Conservation (phyloP, 2,888 invertebrate genomes). For the Rambutsinella grinnellia region DNA sequence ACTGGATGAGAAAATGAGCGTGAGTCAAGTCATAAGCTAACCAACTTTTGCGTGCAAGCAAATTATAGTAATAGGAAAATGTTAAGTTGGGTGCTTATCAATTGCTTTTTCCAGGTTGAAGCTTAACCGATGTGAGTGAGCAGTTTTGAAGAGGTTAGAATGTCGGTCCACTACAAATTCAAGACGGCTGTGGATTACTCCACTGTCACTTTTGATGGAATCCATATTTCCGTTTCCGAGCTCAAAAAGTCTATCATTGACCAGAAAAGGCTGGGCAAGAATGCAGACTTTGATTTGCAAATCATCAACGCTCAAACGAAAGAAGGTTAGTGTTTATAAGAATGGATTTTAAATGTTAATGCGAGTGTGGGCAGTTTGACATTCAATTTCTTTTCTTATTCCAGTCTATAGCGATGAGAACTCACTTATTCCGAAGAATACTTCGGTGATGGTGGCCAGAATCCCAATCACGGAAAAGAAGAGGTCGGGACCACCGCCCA, state of each 20-base stretch:
- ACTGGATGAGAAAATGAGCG: too few relatives aligned
- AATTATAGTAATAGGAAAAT: too few relatives aligned
- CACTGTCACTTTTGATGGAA: slow-evolving; percentile 96
- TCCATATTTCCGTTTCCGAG: slow-evolving; percentile 95
- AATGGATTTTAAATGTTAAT: too few relatives aligned
- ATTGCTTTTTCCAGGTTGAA: too few relatives aligned
- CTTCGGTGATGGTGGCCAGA: slow-evolving; percentile 93
- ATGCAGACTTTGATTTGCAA: slow-evolving; percentile 94
- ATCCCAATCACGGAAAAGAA: slow-evolving; percentile 86
- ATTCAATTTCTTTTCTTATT: too few relatives aligned
- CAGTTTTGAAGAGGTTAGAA: too few relatives aligned
- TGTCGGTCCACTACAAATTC: slow-evolving; percentile 99
- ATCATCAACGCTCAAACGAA: slow-evolving; percentile 97
- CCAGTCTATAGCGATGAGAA: slow-evolving; percentile 92
- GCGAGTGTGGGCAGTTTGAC: too few relatives aligned
- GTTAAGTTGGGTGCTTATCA: not conserved
- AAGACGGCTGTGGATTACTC: slow-evolving; percentile 96
- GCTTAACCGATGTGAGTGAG: not conserved
- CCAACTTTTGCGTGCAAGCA: too few relatives aligned
- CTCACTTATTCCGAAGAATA: slow-evolving; percentile 95
- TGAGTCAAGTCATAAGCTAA: too few relatives aligned
- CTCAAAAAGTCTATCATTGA: slow-evolving; percentile 94
- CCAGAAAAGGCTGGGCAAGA: slow-evolving; percentile 94
- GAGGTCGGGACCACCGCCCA: slow-evolving; percentile 72
- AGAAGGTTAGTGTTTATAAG: slow-evolving; percentile 92